These are phyloP conservation scores for Drosophila kambysellisi DNA, from an alignment of 2,888 invertebrate genomes.

Conservation along the genomic window DNA sequence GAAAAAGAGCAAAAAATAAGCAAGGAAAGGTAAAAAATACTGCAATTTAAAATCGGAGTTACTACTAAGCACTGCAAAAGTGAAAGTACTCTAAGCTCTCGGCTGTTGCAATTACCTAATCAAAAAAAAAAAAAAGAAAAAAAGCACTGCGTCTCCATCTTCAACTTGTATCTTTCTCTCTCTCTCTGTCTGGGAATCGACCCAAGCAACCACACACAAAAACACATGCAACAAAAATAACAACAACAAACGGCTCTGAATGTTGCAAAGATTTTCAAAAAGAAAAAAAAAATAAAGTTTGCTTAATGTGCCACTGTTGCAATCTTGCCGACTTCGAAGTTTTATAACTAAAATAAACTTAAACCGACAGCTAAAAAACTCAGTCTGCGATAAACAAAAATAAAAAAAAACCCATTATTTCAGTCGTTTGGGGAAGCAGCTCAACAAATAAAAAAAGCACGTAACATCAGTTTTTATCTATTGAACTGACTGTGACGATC, in stretches of 20 bases:
- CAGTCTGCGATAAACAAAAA: slow-evolving; percentile 21
- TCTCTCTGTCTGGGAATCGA: slow-evolving; percentile 53
- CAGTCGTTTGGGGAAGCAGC: slow-evolving; percentile 44
- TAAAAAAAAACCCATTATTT: slow-evolving; percentile 9
- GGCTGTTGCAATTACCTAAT: slow-evolving; percentile 59
- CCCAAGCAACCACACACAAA: slow-evolving; percentile 31
- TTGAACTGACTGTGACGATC: slow-evolving; percentile 17
- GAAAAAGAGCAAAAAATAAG: slow-evolving; percentile 1
- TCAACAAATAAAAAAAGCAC: slow-evolving; percentile 37
- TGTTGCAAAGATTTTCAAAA: slow-evolving; percentile 36
- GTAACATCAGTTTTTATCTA: slow-evolving; percentile 54
- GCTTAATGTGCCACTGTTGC: slow-evolving; percentile 75
- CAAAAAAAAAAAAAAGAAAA: slow-evolving; percentile 11
- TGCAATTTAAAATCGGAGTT: slow-evolving; percentile 15
- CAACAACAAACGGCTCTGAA: slow-evolving; percentile 32
- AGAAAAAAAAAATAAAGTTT: slow-evolving; percentile 39
- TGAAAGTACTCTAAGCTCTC: slow-evolving; percentile 44
- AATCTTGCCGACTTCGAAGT: slow-evolving; percentile 42
- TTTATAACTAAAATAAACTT: slow-evolving; percentile 53
- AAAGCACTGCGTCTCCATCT: slow-evolving; percentile 1
- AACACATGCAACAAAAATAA: slow-evolving; percentile 21
- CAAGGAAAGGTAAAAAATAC: neutral
- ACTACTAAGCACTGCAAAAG: slow-evolving; percentile 49
- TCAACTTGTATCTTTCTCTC: neutral
- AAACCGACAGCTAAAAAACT: slow-evolving; percentile 37